A percentile compares a stretch with the other conserved stretches of the same genome.
Conservation (phyloP, 2,113 vertebrate genomes). For the Anhinga anhinga region DNA sequence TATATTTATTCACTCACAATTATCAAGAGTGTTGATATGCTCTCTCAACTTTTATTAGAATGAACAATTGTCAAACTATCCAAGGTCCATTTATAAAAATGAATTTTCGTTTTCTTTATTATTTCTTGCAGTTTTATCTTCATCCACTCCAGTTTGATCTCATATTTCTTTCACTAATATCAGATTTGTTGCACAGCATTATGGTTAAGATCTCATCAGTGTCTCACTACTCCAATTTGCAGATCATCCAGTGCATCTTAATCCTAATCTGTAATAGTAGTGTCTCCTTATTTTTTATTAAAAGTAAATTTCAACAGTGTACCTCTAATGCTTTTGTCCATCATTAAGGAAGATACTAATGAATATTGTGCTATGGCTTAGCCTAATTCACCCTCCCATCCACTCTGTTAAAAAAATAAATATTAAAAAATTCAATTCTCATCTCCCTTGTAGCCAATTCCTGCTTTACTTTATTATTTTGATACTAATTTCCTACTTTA, state of each 20-base stretch:
- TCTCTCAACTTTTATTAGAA: not conserved
- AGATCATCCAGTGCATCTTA: not conserved
- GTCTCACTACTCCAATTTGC: not conserved
- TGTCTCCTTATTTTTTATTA: not conserved
- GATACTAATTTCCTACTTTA: not conserved
- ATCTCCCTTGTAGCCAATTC: not conserved
- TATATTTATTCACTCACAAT: not conserved
- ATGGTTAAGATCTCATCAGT: not conserved
- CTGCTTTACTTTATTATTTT: not conserved
- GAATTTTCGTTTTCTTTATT: not conserved
- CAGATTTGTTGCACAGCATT: not conserved
- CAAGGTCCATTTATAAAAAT: not conserved
- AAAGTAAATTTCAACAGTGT: not conserved
- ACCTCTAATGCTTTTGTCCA: not conserved
- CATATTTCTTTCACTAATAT: not conserved
- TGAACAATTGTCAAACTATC: not conserved
- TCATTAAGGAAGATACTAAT: not conserved
- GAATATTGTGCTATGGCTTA: not conserved
- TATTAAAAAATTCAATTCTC: not conserved
- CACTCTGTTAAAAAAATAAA: not conserved
- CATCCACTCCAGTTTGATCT: not conserved
- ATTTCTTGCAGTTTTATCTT: not conserved
- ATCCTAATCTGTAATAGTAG: not conserved
- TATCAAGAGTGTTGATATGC: not conserved
- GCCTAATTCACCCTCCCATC: not conserved